Conservation (phyloP, 2,888 invertebrate species). For the Drosophila macrospina region DNA sequence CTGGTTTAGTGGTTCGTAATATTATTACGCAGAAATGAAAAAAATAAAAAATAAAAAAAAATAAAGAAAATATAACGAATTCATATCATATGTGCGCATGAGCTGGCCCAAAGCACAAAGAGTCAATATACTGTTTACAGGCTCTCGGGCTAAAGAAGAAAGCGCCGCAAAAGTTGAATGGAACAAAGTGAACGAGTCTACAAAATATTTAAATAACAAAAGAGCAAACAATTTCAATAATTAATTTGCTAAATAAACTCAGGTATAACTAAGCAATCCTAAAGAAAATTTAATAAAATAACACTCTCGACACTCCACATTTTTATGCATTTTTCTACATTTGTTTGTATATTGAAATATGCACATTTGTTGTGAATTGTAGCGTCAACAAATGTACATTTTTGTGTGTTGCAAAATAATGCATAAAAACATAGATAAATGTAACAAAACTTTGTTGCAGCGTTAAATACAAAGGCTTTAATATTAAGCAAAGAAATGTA, state of each 20-base stretch:
- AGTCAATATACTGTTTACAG: neutral
- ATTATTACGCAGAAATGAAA: slow-evolving; percentile 44
- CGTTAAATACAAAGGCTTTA: no score
- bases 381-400: no score
- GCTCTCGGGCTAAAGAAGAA: neutral
- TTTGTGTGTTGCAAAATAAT: no score
- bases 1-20: slow-evolving; percentile 37
- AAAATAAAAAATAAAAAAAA: no score
- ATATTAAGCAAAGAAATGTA: no score
- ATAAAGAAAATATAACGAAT: neutral
- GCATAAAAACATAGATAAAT: no score
- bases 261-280: neutral
- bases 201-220: neutral
- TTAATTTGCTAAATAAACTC: neutral
- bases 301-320: no score
- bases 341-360: no score
- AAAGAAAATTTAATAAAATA: neutral
- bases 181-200: neutral
- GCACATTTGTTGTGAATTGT: no score
- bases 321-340: no score
- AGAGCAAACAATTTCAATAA: neutral
- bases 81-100: slow-evolving; percentile 10
- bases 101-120: slow-evolving; percentile 34
- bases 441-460: no score
- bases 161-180: neutral